Evolutionary conservation across 2,797 vertebrate genomes (phyloP).

Genomic region (Peromyscus melanophrys): DNA sequence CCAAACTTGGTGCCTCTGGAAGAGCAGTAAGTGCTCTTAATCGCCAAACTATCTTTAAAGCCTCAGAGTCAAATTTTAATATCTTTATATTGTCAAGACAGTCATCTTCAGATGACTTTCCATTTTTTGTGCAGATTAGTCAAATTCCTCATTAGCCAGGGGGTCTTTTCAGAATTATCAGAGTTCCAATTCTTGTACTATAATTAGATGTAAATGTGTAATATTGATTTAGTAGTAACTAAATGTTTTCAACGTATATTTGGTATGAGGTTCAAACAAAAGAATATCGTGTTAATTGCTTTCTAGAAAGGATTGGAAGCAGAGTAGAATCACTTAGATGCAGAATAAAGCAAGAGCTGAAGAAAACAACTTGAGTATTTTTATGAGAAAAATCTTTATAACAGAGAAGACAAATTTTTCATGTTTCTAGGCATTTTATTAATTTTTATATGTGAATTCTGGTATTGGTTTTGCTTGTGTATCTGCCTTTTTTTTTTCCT

Average conservation of each 20-base stretch:
- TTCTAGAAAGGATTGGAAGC: slow-evolving; percentile 70
- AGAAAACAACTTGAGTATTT: background rate
- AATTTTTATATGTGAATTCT: background rate
- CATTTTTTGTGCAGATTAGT: slow-evolving; percentile 67
- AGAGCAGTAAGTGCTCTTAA: background rate
- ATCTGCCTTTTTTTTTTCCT: background rate
- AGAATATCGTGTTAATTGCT: slow-evolving; percentile 68
- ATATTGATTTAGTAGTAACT: slow-evolving; percentile 85
- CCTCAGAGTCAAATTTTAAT: slow-evolving; percentile 42
- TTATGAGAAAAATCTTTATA: background rate
- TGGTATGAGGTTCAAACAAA: slow-evolving; percentile 78
- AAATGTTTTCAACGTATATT: slow-evolving; percentile 79
- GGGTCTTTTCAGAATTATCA: slow-evolving; percentile 69
- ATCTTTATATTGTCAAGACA: background rate
- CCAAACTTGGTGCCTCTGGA: background rate
- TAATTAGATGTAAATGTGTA: slow-evolving; percentile 84
- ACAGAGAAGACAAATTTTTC: background rate
- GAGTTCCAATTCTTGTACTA: slow-evolving; percentile 73
- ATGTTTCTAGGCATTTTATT: background rate
- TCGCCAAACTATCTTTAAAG: background rate
- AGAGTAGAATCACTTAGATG: slow-evolving; percentile 33
- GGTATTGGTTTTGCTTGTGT: background rate
- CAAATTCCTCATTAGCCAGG: slow-evolving; percentile 78
- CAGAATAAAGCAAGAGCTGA: background rate
- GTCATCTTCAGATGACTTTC: slow-evolving; percentile 56